Conservation (phyloP, 2,888 invertebrate genomes). For the Zaprionus bogoriensis region DNA sequence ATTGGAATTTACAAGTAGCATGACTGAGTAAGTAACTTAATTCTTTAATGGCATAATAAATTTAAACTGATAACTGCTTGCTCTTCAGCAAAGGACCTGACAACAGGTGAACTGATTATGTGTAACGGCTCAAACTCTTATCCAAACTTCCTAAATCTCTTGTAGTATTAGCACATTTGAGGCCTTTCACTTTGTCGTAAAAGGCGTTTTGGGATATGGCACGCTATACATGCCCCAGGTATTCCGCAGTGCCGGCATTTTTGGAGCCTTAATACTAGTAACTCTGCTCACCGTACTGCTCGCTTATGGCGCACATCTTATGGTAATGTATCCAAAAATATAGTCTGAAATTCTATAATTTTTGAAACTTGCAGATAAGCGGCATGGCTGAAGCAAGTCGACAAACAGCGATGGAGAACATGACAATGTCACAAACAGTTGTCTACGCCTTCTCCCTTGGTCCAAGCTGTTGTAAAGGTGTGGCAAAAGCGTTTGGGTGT, state of each 20-base stretch:
- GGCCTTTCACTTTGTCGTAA: neutral
- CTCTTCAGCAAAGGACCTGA: too few relatives aligned
- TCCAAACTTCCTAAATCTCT: neutral
- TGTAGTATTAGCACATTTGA: neutral
- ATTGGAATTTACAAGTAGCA: too few relatives aligned
- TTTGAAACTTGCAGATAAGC: neutral
- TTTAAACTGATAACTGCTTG: too few relatives aligned
- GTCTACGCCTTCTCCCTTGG: neutral
- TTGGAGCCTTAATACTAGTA: neutral
- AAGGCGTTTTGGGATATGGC: neutral
- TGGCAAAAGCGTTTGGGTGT: neutral
- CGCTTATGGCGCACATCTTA: neutral
- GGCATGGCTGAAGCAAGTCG: neutral
- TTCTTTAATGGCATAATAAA: too few relatives aligned
- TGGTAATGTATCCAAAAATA: neutral
- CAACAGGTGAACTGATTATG: neutral
- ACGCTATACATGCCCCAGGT: neutral
- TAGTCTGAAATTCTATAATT: neutral
- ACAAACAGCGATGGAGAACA: neutral
- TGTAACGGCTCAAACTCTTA: neutral
- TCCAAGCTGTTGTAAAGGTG: neutral
- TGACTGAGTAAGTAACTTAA: too few relatives aligned
- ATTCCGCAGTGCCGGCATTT: neutral
- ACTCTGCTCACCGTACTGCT: neutral
- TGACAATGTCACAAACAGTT: neutral